Conservation (phyloP, 2,113 vertebrate species). For the Grammomys surdaster region DNA sequence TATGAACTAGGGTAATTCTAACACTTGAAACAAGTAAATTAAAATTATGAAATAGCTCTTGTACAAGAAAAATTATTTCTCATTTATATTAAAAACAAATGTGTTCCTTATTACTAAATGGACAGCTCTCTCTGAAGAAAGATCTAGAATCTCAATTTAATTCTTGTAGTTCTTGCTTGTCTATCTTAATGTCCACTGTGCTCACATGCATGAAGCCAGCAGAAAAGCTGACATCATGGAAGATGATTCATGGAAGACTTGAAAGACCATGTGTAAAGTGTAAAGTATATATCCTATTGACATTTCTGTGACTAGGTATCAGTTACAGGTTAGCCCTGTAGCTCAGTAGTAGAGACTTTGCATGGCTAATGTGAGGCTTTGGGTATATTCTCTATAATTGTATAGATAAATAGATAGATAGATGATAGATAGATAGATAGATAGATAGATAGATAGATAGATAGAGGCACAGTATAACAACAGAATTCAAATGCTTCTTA, state of each 20-base stretch:
- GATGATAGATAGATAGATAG: too few relatives aligned
- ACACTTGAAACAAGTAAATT: conserved; percentile 1
- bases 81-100: neutral
- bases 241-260: neutral
- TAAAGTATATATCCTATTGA: neutral
- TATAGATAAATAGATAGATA: too few relatives aligned
- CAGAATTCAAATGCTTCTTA: neutral
- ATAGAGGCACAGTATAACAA: neutral
- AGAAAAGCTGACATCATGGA: neutral
- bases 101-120: neutral
- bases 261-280: neutral
- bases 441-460: too few relatives aligned
- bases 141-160: neutral
- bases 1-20: neutral
- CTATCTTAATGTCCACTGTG: neutral
- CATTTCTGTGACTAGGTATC: conserved; percentile 10
- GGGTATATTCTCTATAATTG: too few relatives aligned
- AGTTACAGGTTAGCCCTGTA: neutral
- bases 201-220: neutral
- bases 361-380: neutral
- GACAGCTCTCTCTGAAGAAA: neutral
- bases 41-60: neutral
- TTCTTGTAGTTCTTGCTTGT: conserved; percentile 29
- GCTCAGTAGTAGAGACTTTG: neutral
- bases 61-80: conserved; percentile 3